Evolutionary conservation across 2,113 vertebrate species (phyloP).

Genomic region (Bubalus kerabau): DNA sequence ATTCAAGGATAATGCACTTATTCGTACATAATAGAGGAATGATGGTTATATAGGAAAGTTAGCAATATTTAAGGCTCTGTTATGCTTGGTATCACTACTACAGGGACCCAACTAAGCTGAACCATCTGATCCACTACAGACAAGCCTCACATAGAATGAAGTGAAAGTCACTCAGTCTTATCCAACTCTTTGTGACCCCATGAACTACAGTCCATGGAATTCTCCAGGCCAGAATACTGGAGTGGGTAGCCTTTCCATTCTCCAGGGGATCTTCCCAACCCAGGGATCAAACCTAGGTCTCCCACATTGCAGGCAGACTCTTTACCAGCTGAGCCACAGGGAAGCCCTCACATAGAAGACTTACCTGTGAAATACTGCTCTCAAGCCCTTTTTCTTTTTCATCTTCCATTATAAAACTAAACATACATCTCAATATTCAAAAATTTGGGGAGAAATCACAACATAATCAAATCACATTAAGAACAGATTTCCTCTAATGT

Average conservation of each 20-base stretch:
- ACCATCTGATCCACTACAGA: neutral
- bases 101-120: neutral
- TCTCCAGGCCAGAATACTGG: neutral
- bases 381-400: neutral
- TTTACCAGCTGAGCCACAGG: neutral
- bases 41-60: neutral
- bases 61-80: neutral
- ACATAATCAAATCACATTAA: neutral
- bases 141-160: neutral
- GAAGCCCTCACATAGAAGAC: neutral
- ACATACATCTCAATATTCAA: neutral
- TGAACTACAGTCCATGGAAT: neutral
- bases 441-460: neutral
- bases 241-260: neutral
- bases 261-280: neutral
- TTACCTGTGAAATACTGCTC: neutral
- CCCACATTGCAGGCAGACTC: neutral
- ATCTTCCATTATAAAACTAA: neutral
- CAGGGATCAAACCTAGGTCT: neutral
- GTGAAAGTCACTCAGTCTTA: neutral
- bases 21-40: neutral
- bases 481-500: neutral
- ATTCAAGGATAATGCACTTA: neutral
- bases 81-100: neutral
- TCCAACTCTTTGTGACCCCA: neutral